Evolutionary conservation across 2,888 invertebrate species (phyloP), one percentile per base, ranked within the genome.

Genomic region (Drosophila atroscutellata): DNA sequence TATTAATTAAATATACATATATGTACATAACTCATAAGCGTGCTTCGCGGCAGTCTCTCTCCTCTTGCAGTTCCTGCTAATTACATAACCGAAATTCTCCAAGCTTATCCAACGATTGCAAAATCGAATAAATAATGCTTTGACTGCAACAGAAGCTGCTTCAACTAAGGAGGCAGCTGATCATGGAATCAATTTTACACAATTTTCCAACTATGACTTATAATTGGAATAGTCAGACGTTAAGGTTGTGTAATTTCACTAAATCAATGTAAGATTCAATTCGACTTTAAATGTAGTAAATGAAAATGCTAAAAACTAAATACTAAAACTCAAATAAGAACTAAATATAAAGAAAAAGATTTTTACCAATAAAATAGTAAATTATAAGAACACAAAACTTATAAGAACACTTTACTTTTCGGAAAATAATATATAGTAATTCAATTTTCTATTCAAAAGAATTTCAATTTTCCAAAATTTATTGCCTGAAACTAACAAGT

Each of bases 361-460:
- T 24, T 26, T 26, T 26, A 26, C 26, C 26, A 26, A 6, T 28
- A 28, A 28, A 13, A 3, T 0, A 3, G 7, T 1, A 20, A 45
- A 20, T 3, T 7, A 20, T 32, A 7, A 20, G 13, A 13, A 3
- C 3, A 20, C 20, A 7, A 20, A 7, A n/a, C n/a, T n/a, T n/a
- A n/a, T n/a, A n/a, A 13, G 3, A 45, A 20, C 3, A 3, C 7
- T 20, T 20, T 7, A 15, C 1, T 45, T 7, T 15, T 20, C 20
- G 3, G 7, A 45, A 45, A 45, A 13, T 20, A 15, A 2, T 7
- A n/a, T n/a, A n/a, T 15, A 34, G 15, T 11, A 5, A 20, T 20
- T 20, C 0, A 11, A 42, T 20, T 1, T n/a, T n/a, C 11, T 11
- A 0, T 42, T n/a, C 0, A 1, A 0, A 0, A 1, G 8, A 37